These are phyloP conservation scores for Silvanus unidentatus DNA, from an alignment of 2,888 invertebrate genomes.

Conservation along the genomic window DNA sequence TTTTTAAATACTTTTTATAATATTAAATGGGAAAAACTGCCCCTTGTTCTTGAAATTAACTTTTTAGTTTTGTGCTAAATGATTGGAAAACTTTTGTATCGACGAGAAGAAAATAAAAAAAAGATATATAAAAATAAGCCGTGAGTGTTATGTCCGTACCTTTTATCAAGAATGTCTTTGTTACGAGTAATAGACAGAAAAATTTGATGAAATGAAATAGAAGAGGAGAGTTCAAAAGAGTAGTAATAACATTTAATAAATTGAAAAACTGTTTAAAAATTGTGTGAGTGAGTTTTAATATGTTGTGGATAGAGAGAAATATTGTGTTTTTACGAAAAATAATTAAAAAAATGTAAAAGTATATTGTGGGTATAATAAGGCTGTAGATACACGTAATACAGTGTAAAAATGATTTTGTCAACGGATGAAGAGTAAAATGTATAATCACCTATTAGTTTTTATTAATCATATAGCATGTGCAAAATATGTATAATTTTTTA, in stretches of 20 bases:
- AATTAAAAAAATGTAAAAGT: constrained; percentile 13
- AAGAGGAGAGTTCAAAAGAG: not conserved
- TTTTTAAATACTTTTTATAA: constrained; percentile 11
- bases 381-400: constrained; percentile 4
- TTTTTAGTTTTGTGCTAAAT: no score
- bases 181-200: no score
- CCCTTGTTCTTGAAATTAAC: not conserved
- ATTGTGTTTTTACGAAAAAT: constrained; percentile 18
- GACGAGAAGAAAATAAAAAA: constrained; percentile 8
- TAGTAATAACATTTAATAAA: constrained; percentile 41
- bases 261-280: constrained; percentile 42
- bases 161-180: no score
- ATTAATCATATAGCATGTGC: constrained; percentile 18
- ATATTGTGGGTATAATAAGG: constrained; percentile 8
- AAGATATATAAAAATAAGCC: constrained; percentile 10
- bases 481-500: constrained; percentile 26
- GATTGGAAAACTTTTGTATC: no score
- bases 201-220: no score
- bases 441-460: constrained; percentile 23
- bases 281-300: constrained; percentile 35
- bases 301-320: constrained; percentile 29
- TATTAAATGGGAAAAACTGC: constrained; percentile 8
- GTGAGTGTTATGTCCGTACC: no score
- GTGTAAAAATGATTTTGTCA: constrained; percentile 13
- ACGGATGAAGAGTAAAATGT: constrained; percentile 12